Evolutionary conservation across 1,140 invertebrate genomes (phyloP).

Genomic region (Euura saliciscinereae): DNA sequence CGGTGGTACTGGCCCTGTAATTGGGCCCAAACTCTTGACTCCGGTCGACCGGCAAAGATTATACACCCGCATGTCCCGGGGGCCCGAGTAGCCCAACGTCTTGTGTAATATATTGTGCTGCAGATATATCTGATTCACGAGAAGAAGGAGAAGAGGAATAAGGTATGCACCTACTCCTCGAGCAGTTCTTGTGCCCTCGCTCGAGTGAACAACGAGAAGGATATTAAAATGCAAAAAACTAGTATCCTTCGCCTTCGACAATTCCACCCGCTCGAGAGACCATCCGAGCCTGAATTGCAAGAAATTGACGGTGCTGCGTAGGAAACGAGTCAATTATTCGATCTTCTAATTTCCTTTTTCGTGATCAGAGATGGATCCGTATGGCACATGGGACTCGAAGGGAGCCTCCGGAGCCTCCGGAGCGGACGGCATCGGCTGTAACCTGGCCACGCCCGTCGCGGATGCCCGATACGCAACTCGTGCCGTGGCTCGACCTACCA

Average conservation of each 20-base stretch:
- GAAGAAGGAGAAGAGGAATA: constrained; percentile 48
- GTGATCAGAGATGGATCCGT: not conserved
- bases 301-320: no score
- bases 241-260: not conserved
- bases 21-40: constrained; percentile 58
- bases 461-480: constrained; percentile 61
- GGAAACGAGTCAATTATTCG: not conserved
- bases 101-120: constrained; percentile 58
- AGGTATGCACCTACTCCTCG: no score
- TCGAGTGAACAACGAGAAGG: not conserved
- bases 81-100: constrained; percentile 47
- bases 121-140: constrained; percentile 61
- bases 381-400: not conserved
- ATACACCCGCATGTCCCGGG: constrained; percentile 60
- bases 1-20: constrained; percentile 61
- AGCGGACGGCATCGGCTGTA: not conserved
- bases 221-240: not conserved
- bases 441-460: constrained; percentile 59
- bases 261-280: not conserved
- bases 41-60: constrained; percentile 56
- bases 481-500: constrained; percentile 60
- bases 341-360: not conserved
- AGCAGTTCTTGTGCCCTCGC: no score
- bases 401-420: not conserved
- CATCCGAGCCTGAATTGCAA: not conserved